Conservation (phyloP, 2,888 invertebrate species). For the Lacanobia wlatinum region DNA sequence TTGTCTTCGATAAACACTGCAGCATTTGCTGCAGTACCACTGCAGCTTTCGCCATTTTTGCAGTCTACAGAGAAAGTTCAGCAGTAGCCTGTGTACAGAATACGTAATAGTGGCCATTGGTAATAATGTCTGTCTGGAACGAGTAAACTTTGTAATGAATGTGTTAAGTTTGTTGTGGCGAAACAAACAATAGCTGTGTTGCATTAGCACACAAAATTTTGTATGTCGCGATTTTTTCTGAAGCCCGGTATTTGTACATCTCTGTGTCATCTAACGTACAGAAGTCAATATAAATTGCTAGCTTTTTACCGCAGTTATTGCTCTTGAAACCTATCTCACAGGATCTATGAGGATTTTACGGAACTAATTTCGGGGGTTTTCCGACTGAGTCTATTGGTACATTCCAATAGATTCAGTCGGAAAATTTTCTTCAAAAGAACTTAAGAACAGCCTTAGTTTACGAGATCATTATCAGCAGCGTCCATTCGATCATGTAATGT, state of each 20-base stretch:
- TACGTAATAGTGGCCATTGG: slow-evolving; percentile 20
- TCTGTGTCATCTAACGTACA: too few species aligned
- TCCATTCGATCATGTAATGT: neutral
- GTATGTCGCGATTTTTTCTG: neutral
- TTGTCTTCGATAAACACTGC: neutral
- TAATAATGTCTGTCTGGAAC: slow-evolving; percentile 22
- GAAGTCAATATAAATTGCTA: too few species aligned
- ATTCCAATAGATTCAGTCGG: too few species aligned
- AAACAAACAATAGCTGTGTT: neutral
- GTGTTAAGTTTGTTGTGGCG: slow-evolving; percentile 32
- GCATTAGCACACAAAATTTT: neutral
- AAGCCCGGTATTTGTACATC: too few species aligned
- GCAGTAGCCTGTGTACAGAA: neutral
- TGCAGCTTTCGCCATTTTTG: slow-evolving; percentile 26
- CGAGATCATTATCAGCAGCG: neutral
- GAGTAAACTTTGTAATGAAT: slow-evolving; percentile 39
- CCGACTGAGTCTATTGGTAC: too few species aligned
- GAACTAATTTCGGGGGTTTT: too few species aligned
- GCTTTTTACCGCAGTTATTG: too few species aligned
- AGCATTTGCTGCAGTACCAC: slow-evolving; percentile 7
- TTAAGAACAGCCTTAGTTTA: too few species aligned
- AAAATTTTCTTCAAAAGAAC: too few species aligned
- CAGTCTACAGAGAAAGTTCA: slow-evolving; percentile 12
- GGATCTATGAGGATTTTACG: too few species aligned
- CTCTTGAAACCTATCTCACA: too few species aligned